phyloP scores from a whole-genome alignment of 2,797 vertebrate genomes.

The Cuniculus paca region DNA sequence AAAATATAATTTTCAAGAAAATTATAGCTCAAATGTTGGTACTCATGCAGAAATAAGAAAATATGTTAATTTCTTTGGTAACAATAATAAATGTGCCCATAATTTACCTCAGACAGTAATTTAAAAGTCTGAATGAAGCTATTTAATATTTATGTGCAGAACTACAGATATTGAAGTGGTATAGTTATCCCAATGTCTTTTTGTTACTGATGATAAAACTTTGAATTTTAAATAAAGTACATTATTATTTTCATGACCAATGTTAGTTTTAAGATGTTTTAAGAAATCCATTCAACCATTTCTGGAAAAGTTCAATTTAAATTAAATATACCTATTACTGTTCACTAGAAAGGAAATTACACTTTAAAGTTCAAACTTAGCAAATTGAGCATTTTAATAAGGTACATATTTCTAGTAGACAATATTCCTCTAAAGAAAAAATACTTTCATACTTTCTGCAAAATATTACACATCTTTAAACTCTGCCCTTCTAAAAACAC shows the following conservation, averaged over 20 bases:
- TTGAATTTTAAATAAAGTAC: conserved; percentile 54
- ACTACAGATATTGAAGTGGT: not conserved
- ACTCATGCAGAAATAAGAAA: not conserved
- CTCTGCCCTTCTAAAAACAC: conserved; percentile 55
- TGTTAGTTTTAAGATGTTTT: conserved; percentile 39
- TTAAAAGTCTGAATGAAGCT: not conserved
- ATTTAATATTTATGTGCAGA: not conserved
- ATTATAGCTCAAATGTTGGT: not conserved
- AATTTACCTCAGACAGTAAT: not conserved
- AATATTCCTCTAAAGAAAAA: conserved; percentile 46
- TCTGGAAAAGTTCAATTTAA: conserved; percentile 64
- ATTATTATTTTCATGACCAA: conserved; percentile 4
- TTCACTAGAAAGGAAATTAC: conserved; percentile 25
- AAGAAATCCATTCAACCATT: not conserved
- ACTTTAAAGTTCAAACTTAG: conserved; percentile 69
- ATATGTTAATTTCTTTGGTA: not conserved
- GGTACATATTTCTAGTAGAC: conserved; percentile 32
- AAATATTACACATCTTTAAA: conserved; percentile 68
- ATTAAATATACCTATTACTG: conserved; percentile 44
- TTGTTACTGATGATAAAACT: conserved; percentile 22
- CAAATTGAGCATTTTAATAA: conserved; percentile 68
- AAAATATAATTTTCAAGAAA: not conserved
- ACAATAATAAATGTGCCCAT: not conserved
- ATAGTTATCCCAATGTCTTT: not conserved
- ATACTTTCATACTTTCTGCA: conserved; percentile 20